Base-by-base conservation (phyloP, 2,888 invertebrate genomes). In the Trichogramma dendrolimi region DNA sequence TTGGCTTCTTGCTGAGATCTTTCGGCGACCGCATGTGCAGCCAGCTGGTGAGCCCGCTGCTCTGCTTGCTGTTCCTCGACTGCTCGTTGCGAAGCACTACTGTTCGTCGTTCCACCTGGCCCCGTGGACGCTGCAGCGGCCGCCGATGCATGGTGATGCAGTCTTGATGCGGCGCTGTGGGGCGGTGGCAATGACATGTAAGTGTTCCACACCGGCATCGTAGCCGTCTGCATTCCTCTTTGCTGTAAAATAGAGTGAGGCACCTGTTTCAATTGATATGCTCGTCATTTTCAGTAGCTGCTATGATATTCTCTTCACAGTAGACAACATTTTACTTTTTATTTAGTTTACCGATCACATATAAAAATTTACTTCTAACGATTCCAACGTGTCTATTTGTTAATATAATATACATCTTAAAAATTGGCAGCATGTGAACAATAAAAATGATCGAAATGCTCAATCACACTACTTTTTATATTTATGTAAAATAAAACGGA, bases 211-310 rank as follows among this genome's bases (percentile, higher is more conserved):
- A 75, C 67, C 74, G 78, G 75, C 68, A 75, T 71, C 39, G 11
- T 7, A 65, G 75, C 73, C 65, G 76, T 72, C 68, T 75, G 78
- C 76, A 78, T 74, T 78, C 71, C 77, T 77, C 78, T 79, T 79
- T 67, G 72, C 73, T 70, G 68, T 69, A 75, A 46, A 66, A 52
- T 49, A 44, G 61, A 63, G 59, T 76, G 75, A 77, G 74, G 72
- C 72, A 73, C 73, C 77, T 78, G 75, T 75, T 77, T 77, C 74
- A 77, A 75, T 77, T 72, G 75, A 76, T 73, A 76, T 72, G 73
- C 74, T 27, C 27, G 27, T 27, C 27, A 27, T 27, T 27, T 27
- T 27, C 27, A 27, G 27, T 27, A 27, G 27, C 27, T 27, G 27
- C 27, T 27, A 27, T 27, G 27, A 27, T 27, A 27, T 27, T 27